A percentile compares a stretch with the other conserved stretches of the same genome.
Evolutionary conservation across 1,140 invertebrate species (phyloP).

Genomic region (Habropoda laboriosa): DNA sequence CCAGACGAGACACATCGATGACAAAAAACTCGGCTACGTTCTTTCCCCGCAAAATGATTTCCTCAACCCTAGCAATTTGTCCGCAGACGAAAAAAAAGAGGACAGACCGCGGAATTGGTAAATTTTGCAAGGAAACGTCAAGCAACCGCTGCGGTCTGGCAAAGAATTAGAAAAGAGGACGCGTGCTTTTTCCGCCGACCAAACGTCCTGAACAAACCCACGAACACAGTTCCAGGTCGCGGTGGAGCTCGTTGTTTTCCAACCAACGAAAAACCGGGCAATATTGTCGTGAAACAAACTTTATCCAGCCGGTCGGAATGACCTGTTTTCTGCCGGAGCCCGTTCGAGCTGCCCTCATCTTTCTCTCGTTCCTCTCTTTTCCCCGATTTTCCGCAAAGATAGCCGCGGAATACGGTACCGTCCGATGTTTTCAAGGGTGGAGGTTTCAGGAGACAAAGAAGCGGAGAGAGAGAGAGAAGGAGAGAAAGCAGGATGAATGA

Average conservation of each 20-base stretch:
- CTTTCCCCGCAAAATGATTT: neutral
- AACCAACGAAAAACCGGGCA: neutral
- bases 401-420: neutral
- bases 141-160: too few relatives aligned
- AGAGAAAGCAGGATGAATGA: neutral
- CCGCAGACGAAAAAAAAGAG: neutral
- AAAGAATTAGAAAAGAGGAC: constrained; percentile 1
- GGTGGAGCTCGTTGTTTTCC: neutral
- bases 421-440: neutral
- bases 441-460: neutral
- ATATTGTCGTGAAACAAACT: constrained; percentile 61
- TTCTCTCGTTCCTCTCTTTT: neutral
- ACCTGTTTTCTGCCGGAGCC: constrained; percentile 42
- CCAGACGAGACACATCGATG: too few relatives aligned
- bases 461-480: neutral
- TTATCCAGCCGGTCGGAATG: constrained; percentile 49
- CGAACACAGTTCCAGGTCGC: neutral
- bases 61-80: neutral
- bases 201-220: neutral
- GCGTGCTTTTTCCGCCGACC: neutral
- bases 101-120: neutral
- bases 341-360: neutral
- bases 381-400: constrained; percentile 25
- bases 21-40: neutral
- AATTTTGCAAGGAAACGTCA: neutral